Evolutionary conservation across 2,797 vertebrate genomes (phyloP).

Genomic region (Lerista edwardsae): DNA sequence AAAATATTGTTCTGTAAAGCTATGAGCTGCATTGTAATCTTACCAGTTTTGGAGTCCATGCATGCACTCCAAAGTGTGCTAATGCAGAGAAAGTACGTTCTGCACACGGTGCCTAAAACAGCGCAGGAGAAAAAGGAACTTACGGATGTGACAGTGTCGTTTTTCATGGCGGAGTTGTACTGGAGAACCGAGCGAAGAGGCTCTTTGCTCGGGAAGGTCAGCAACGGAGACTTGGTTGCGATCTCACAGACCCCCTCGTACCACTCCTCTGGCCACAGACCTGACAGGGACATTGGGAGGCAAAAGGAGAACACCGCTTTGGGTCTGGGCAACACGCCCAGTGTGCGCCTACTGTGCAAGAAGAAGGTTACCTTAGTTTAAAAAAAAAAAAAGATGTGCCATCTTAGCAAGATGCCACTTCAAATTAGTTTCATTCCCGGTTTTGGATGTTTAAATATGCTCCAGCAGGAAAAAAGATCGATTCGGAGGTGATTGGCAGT

Average conservation of each 20-base stretch:
- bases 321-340: neutral
- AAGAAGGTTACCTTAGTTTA: too few species aligned
- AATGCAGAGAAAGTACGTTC: too few species aligned
- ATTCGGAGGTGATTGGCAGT: too few species aligned
- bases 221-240: conserved; percentile 92
- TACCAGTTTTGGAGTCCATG: too few species aligned
- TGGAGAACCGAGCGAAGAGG: conserved; percentile 94
- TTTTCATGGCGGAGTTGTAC: conserved; percentile 98
- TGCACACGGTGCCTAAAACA: neutral
- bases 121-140: conserved; percentile 1
- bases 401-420: too few species aligned
- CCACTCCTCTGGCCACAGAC: conserved; percentile 97
- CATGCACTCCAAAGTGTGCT: too few species aligned
- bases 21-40: too few species aligned
- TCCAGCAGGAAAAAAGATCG: neutral
- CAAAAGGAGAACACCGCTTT: neutral
- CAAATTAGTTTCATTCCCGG: neutral
- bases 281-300: conserved; percentile 67
- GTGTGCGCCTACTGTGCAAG: neutral
- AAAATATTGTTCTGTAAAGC: too few species aligned
- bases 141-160: conserved; percentile 93
- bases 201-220: conserved; percentile 95
- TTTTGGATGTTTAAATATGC: neutral
- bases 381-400: too few species aligned
- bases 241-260: conserved; percentile 98